Base-by-base conservation (phyloP, 1,140 invertebrate species). In the Dermatophagoides farinae region DNA sequence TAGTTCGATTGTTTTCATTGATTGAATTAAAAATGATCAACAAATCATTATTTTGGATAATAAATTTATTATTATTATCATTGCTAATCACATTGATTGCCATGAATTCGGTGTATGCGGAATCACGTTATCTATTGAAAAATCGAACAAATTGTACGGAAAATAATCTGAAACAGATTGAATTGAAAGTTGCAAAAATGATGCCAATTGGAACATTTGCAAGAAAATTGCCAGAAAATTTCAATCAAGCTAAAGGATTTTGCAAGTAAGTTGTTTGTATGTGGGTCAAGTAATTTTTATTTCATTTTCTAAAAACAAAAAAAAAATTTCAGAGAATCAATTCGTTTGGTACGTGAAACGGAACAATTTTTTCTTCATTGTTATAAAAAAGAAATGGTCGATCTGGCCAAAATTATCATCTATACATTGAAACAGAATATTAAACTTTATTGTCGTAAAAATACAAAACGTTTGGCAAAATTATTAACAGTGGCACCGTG, bases 341-440 rank as follows among this genome's bases (percentile, higher is more conserved):
- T 12, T 8, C 25, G 51, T 12, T 23, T 59, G n/a, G 57, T 59
- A 20, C 16, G 51, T 18, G 16, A 38, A 37, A 54, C 51, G 6
- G 41, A 59, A 18, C 10, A 18, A 18, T 59, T 50, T 41, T 59
- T 59, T 14, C 12, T n/a, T 9, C 59, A 57, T 4, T 59, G 57
- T 23, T 59, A 59, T 23, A 1, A 4, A 59, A 46, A 54, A 41
- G 57, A 59, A 22, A 23, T 59, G 12, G 14, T 2, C 12, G 57
- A 59, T 37, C 5, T 54, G 52, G 57, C 57, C 9, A 59, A 59
- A 51, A 12, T 59, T 59, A n/a, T 59, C 4, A 46, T 59, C 14
- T 59, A 52, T 41, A 58, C 57, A 23, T 11, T 59, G 18, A 59
- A 54, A 41, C 10, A n/a, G 4, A 47, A 59, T 38, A 25, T 59